phyloP scores from a whole-genome alignment of 2,888 invertebrate genomes.

The Eupithecia exiguata region DNA sequence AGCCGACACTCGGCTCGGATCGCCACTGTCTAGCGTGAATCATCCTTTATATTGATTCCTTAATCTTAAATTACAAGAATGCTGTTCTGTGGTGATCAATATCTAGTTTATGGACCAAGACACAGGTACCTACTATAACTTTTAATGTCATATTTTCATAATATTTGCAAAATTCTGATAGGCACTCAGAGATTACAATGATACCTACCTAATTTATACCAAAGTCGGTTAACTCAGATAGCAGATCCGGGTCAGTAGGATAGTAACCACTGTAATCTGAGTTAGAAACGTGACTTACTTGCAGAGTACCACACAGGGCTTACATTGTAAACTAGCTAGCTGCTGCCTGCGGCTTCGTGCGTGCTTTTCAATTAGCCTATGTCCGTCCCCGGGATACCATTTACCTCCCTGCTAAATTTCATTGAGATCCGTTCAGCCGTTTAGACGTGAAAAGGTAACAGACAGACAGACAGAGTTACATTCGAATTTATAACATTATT shows the following conservation, averaged over 20 bases:
- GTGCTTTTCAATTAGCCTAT: too few species aligned
- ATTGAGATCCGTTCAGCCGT: too few species aligned
- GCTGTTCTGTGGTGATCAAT: background rate
- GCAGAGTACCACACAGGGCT: slow-evolving; percentile 4
- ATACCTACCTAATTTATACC: background rate
- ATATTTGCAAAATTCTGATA: background rate
- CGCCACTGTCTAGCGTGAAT: too few species aligned
- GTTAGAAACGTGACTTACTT: slow-evolving; percentile 24
- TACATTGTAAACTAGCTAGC: slow-evolving; percentile 8
- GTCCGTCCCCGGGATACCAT: too few species aligned
- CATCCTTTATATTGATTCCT: too few species aligned
- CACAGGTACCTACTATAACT: background rate
- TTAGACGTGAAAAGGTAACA: too few species aligned
- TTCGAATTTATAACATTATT: too few species aligned
- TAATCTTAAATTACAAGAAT: too few species aligned
- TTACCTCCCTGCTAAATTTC: too few species aligned
- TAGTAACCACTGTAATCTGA: background rate
- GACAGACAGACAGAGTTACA: too few species aligned
- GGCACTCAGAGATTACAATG: background rate
- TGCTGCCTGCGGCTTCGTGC: too few species aligned
- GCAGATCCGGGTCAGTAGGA: slow-evolving; percentile 17
- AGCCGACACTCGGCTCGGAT: too few species aligned
- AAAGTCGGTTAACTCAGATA: slow-evolving; percentile 19
- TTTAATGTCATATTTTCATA: background rate
- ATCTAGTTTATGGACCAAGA: background rate